Conservation (phyloP, 2,797 vertebrate species). For the Phrynocephalus guinanensis region DNA sequence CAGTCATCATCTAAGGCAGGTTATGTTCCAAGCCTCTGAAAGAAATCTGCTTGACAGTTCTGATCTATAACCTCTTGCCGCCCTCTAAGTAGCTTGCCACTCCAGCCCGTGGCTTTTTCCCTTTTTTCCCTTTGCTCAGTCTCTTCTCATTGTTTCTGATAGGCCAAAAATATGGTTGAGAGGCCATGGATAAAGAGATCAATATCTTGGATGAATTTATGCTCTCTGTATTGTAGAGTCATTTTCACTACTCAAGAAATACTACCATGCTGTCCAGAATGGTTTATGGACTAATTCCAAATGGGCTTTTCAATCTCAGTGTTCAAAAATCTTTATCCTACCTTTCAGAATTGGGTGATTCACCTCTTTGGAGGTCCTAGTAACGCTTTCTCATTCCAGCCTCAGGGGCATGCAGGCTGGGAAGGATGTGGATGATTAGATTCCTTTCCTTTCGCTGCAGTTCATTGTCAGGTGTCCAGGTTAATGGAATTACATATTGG, state of each 20-base stretch:
- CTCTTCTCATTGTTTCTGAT: neutral
- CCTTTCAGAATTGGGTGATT: neutral
- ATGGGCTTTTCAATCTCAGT: neutral
- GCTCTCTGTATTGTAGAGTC: neutral
- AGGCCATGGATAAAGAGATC: constrained; percentile 1
- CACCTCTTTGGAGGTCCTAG: neutral
- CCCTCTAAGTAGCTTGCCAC: neutral
- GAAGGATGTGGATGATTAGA: neutral
- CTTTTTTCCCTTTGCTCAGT: neutral
- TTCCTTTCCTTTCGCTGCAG: neutral
- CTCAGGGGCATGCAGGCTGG: neutral
- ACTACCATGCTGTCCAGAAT: neutral
- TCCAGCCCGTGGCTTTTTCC: neutral
- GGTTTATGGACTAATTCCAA: constrained; percentile 23
- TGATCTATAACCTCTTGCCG: constrained; percentile 11
- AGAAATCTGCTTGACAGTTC: constrained; percentile 5
- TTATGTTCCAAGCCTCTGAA: neutral
- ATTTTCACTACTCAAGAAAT: constrained; percentile 10
- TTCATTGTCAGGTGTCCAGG: neutral
- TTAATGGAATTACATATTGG: neutral
- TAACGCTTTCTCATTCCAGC: neutral
- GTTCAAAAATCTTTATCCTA: neutral
- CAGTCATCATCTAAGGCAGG: constrained; percentile 1
- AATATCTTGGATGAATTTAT: constrained; percentile 25
- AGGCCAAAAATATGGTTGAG: constrained; percentile 24